Evolutionary conservation across 2,888 invertebrate genomes (phyloP), one percentile per base, ranked within the genome.

Genomic region (Volucella inflata): DNA sequence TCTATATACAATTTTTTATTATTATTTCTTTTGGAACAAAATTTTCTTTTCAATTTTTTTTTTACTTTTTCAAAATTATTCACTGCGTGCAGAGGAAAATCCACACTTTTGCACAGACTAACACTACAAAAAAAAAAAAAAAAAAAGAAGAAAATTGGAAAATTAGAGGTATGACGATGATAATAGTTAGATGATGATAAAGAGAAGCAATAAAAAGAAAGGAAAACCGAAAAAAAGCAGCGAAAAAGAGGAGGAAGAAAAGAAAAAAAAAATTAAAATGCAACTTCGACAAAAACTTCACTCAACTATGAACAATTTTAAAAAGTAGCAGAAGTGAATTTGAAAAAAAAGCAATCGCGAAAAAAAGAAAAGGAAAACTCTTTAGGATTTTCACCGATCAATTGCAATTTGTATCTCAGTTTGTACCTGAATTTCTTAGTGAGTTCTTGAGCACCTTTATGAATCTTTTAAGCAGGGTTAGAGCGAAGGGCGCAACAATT

Each of bases 251-350:
- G 62, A 50, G 42, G 21, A 65, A 50, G n/a, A 78, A 71, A 67
- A 67, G 81, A 77, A 78, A 75, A 55, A 38, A 70, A 87, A 51
- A 83, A 80, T 72, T 44, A 87, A 87, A 87, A 79, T 85, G 71
- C 76, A 79, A 60, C 53, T 64, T 88, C 85, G 87, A 87, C 88
- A 89, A 87, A n/a, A 67, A 83, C 77, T 60, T 83, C 85, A 81
- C 84, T 78, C 78, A 84, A 87, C 82, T 87, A 87, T 85, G 87
- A 78, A 82, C 71, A 87, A 78, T 75, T 81, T 76, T 67, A 50
- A 81, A 62, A 74, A 55, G 55, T 51, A 46, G 36, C 42, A 17
- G 36, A 55, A 55, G 55, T 55, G 55, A 36, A 75, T 50, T 42
- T 53, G 30, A 65, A 71, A 79, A 65, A 75, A 82, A 75, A 57